phyloP scores from a whole-genome alignment of 2,888 invertebrate species.

The Emmelina monodactyla region DNA sequence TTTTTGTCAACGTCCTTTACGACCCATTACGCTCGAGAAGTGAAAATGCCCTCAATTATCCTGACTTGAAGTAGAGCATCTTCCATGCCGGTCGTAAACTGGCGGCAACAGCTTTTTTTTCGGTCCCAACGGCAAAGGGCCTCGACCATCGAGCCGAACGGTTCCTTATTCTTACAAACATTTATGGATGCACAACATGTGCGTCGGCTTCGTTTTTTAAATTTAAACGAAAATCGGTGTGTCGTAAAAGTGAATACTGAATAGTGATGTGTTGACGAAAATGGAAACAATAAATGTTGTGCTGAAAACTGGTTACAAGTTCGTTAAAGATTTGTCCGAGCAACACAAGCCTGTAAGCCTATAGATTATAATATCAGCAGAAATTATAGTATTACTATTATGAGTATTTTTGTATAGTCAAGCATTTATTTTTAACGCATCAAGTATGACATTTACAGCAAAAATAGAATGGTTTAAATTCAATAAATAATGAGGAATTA shows the following conservation, averaged over 20 bases:
- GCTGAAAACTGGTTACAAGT: slow-evolving; percentile 53
- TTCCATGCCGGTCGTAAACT: slow-evolving; percentile 27
- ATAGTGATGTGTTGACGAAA: no score
- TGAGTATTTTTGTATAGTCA: no score
- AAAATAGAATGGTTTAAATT: no score
- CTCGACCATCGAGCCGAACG: slow-evolving; percentile 41
- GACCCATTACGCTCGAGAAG: slow-evolving; percentile 2
- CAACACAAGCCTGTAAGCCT: slow-evolving; percentile 47
- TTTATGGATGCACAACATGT: slow-evolving; percentile 39
- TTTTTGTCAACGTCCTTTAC: slow-evolving; percentile 2
- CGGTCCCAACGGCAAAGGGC: slow-evolving; percentile 50
- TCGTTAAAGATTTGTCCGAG: slow-evolving; percentile 52
- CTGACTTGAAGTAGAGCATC: slow-evolving; percentile 34
- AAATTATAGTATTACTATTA: no score
- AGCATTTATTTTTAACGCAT: no score
- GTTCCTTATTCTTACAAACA: slow-evolving; percentile 52
- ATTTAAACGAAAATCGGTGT: not conserved
- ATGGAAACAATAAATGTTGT: slow-evolving; percentile 53
- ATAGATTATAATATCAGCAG: no score
- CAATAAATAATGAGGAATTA: no score
- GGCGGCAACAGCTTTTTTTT: slow-evolving; percentile 57
- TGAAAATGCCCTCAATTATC: slow-evolving; percentile 1
- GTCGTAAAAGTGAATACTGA: no score
- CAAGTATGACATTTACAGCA: no score
- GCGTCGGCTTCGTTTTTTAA: slow-evolving; percentile 19